Percentiles rank a stretch among this genome's conserved stretches.
phyloP scores from a whole-genome alignment of 2,113 vertebrate genomes.

The Sardina pilchardus region DNA sequence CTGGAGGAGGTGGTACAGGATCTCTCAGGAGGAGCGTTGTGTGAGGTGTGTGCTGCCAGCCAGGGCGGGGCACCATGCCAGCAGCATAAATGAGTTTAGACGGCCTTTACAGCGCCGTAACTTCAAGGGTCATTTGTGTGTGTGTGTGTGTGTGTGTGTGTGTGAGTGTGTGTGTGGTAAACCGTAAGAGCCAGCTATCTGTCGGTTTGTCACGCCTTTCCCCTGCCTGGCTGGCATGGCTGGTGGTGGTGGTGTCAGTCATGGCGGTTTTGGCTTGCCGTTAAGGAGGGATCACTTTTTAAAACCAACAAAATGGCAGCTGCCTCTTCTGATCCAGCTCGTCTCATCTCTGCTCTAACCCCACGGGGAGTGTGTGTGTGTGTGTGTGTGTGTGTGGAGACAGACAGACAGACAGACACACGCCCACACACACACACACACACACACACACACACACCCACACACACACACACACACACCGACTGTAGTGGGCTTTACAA shows the following conservation, averaged over 20 bases:
- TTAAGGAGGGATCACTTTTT: constrained; percentile 56
- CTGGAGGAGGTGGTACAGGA: not conserved
- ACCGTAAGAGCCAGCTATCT: not conserved
- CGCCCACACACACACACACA: not conserved
- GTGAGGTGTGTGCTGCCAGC: not conserved
- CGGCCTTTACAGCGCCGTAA: constrained; percentile 11
- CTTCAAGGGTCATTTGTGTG: constrained; percentile 5
- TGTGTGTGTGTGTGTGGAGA: not conserved
- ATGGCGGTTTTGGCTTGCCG: constrained; percentile 54
- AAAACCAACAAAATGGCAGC: constrained; percentile 61
- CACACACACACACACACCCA: not conserved
- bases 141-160: not conserved
- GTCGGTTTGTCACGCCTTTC: not conserved
- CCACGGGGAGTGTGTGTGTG: not conserved
- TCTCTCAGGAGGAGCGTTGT: not conserved
- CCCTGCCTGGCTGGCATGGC: not conserved
- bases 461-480: not conserved
- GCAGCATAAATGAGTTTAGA: constrained; percentile 17
- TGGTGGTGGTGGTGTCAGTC: constrained; percentile 33
- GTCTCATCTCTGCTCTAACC: not conserved
- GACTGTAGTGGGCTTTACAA: constrained; percentile 50
- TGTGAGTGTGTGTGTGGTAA: not conserved
- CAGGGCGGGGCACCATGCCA: constrained; percentile 6
- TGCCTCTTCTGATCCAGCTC: constrained; percentile 61
- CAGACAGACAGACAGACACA: not conserved